A percentile compares a stretch with the other conserved stretches of the same genome.
These are phyloP conservation scores for Procambarus clarkii DNA, from an alignment of 1,140 invertebrate genomes.

Conservation along the genomic window DNA sequence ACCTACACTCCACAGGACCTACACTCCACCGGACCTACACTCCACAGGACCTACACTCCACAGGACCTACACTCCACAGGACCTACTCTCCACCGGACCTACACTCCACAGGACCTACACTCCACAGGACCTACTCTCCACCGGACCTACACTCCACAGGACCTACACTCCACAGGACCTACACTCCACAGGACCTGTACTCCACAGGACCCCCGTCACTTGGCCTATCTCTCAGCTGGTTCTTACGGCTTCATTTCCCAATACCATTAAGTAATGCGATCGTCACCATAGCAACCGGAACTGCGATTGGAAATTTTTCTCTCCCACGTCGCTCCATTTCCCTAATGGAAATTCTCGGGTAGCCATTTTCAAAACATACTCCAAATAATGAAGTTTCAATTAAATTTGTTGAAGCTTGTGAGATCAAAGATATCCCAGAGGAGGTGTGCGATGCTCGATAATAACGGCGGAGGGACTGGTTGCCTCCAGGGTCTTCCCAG, in stretches of 20 bases:
- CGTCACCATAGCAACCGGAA: conserved; percentile 15
- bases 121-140: too few species aligned
- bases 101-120: too few species aligned
- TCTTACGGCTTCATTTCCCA: conserved; percentile 40
- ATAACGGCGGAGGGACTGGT: neutral
- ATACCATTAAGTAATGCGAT: conserved; percentile 11
- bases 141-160: too few species aligned
- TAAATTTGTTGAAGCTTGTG: conserved; percentile 54
- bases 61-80: too few species aligned
- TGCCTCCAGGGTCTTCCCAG: too few species aligned
- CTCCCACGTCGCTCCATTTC: conserved; percentile 29
- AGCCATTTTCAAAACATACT: conserved; percentile 46
- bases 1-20: too few species aligned
- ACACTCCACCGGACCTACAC: too few species aligned
- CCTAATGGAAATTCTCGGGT: conserved; percentile 47
- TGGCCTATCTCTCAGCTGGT: neutral
- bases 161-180: too few species aligned
- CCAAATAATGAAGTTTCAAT: conserved; percentile 55
- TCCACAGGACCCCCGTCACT: too few species aligned
- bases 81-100: too few species aligned
- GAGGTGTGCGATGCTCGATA: conserved; percentile 33
- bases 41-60: too few species aligned
- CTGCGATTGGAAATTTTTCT: conserved; percentile 28
- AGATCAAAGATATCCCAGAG: conserved; percentile 45
- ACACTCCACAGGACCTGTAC: too few species aligned